Evolutionary conservation across 2,797 vertebrate genomes (phyloP).

Genomic region (Pangasius macronema): DNA sequence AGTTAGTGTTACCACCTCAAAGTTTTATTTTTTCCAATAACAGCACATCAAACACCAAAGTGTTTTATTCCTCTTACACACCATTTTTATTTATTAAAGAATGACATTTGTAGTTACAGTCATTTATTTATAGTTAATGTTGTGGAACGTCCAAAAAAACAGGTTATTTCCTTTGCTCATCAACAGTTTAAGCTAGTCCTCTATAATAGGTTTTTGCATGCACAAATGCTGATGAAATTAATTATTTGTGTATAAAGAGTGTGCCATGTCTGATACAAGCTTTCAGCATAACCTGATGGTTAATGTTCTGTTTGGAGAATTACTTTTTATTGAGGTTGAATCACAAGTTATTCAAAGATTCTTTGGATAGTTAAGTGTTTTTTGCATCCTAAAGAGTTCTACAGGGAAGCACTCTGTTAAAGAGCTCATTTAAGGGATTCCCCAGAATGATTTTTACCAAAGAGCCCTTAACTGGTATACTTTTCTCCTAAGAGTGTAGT

Average conservation of each 20-base stretch:
- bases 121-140: neutral
- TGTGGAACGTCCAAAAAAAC: neutral
- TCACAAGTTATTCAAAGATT: neutral
- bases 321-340: neutral
- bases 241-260: neutral
- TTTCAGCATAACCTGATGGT: neutral
- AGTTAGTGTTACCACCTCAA: neutral
- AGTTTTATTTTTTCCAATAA: neutral
- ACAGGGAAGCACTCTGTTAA: neutral
- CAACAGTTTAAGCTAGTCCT: neutral
- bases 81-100: neutral
- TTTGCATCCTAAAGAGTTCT: neutral
- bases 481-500: neutral
- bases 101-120: neutral
- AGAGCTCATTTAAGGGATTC: neutral
- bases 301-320: neutral
- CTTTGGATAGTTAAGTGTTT: neutral
- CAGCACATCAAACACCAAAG: neutral
- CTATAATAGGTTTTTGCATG: neutral
- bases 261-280: neutral
- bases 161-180: neutral
- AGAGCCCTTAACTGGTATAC: neutral
- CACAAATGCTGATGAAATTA: neutral
- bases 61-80: neutral
- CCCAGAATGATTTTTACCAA: neutral